Conservation (phyloP, 2,888 invertebrate genomes). For the Ypsolopha sequella region DNA sequence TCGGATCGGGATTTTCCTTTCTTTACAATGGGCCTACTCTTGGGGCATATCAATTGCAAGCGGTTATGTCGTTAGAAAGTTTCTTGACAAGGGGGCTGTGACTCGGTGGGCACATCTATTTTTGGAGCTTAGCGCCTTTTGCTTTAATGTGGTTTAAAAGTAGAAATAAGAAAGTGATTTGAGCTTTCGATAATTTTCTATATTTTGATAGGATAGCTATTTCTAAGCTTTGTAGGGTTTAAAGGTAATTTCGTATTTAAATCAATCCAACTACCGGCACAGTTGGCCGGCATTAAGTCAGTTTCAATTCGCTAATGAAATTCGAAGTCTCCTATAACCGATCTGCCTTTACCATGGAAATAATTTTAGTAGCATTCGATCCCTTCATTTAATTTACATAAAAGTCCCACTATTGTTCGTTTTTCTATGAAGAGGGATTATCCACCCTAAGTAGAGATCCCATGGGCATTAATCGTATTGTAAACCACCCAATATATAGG, state of each 20-base stretch:
- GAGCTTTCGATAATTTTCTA: no score
- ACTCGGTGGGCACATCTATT: slow-evolving; percentile 48
- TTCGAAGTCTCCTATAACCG: slow-evolving; percentile 18
- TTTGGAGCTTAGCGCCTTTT: slow-evolving; percentile 39
- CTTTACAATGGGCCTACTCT: slow-evolving; percentile 70
- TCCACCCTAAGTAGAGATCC: slow-evolving; percentile 53
- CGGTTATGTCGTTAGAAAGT: slow-evolving; percentile 72
- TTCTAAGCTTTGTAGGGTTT: no score
- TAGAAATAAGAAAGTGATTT: no score
- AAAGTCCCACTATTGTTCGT: slow-evolving; percentile 51
- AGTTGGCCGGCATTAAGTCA: slow-evolving; percentile 37
- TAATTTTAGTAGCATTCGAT: slow-evolving; percentile 33
- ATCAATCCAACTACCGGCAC: slow-evolving; percentile 12
- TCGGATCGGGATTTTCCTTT: slow-evolving; percentile 70
- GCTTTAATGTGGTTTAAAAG: no score
- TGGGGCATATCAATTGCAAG: slow-evolving; percentile 71
- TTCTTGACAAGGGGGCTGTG: slow-evolving; percentile 40
- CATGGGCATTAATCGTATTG: slow-evolving; percentile 47
- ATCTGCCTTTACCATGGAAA: slow-evolving; percentile 27
- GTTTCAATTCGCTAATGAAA: slow-evolving; percentile 26
- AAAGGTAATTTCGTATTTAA: no score
- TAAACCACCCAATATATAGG: slow-evolving; percentile 26
- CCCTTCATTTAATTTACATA: slow-evolving; percentile 64
- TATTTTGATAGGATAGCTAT: no score
- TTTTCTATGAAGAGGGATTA: slow-evolving; percentile 65